Conservation (phyloP, 2,797 vertebrate genomes). For the Limosa lapponica region DNA sequence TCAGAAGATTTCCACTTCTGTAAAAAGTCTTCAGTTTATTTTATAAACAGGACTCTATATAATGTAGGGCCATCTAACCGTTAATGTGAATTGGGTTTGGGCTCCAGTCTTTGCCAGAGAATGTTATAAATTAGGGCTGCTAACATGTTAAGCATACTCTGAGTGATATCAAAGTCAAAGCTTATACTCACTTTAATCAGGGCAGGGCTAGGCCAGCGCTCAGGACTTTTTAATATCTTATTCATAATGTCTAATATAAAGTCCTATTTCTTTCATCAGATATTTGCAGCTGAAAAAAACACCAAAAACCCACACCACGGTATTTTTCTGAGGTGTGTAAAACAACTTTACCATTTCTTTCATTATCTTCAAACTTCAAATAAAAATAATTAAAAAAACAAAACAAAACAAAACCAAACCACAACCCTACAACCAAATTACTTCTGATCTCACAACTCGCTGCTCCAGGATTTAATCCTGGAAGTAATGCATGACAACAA, state of each 20-base stretch:
- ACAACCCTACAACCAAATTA: background rate
- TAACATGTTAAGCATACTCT: background rate
- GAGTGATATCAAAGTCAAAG: background rate
- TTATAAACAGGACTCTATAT: background rate
- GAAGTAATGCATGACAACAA: background rate
- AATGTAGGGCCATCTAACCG: background rate
- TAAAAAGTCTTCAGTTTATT: background rate
- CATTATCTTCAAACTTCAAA: background rate
- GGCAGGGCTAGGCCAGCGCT: background rate
- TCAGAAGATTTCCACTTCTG: background rate
- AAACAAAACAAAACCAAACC: background rate
- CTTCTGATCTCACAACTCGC: background rate
- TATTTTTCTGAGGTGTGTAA: background rate
- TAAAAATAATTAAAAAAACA: background rate
- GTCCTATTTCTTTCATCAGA: background rate
- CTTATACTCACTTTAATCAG: background rate
- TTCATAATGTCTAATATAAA: background rate
- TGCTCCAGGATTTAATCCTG: background rate
- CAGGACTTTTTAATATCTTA: background rate
- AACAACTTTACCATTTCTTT: background rate
- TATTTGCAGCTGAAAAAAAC: background rate
- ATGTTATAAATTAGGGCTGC: background rate
- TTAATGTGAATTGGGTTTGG: background rate
- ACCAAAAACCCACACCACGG: fast-evolving
- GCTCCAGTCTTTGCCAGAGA: background rate